These are phyloP conservation scores for Propithecus deckenii DNA, from an alignment of 2,797 vertebrate genomes.

Conservation along the genomic window DNA sequence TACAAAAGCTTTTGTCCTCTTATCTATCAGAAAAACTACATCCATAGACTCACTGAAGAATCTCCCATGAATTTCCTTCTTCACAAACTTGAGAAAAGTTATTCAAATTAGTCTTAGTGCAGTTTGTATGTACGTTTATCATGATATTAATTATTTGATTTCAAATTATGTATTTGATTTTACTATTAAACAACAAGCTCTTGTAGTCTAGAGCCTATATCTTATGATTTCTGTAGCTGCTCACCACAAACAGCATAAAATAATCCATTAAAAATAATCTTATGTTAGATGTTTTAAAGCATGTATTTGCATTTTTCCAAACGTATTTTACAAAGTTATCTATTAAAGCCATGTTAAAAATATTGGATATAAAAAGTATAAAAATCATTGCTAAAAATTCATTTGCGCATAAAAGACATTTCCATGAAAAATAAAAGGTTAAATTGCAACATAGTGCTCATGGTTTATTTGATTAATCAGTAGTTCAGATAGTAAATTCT, in stretches of 20 bases:
- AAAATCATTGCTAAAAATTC: neutral
- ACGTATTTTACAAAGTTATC: neutral
- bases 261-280: neutral
- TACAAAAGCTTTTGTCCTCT: neutral
- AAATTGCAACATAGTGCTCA: neutral
- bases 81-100: neutral
- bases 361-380: neutral
- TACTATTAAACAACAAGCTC: neutral
- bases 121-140: neutral
- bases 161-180: neutral
- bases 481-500: constrained; percentile 48
- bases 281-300: neutral
- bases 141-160: neutral
- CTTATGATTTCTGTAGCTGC: neutral
- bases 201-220: neutral
- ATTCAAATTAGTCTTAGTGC: neutral
- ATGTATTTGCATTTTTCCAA: neutral
- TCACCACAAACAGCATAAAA: neutral
- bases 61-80: neutral
- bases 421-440: neutral
- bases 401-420: neutral
- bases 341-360: neutral
- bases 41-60: neutral
- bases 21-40: neutral
- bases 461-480: constrained; percentile 52